These are phyloP conservation scores for Rugalucina vietnamica DNA, from an alignment of 2,888 invertebrate species.

Conservation along the genomic window DNA sequence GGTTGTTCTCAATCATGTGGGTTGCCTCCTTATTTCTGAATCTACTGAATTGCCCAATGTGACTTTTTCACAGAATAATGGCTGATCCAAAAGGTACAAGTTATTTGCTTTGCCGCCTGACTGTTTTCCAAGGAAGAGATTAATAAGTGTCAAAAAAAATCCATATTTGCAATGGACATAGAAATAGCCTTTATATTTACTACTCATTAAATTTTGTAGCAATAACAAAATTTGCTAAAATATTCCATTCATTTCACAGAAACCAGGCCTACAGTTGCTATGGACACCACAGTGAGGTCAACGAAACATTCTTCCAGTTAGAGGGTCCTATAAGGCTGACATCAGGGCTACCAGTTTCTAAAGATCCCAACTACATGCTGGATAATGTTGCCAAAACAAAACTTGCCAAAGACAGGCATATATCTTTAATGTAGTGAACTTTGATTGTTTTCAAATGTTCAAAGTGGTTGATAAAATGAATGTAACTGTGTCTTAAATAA, in stretches of 20 bases:
- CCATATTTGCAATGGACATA: too few relatives aligned
- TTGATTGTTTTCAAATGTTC: too few relatives aligned
- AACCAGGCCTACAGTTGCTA: constrained; percentile 70
- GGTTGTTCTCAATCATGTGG: too few relatives aligned
- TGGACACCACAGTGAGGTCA: constrained; percentile 64
- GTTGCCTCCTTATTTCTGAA: too few relatives aligned
- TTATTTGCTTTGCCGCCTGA: too few relatives aligned
- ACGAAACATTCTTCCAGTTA: constrained; percentile 72
- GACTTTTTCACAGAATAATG: too few relatives aligned
- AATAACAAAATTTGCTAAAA: neutral
- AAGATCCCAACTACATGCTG: constrained; percentile 63
- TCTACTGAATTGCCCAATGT: too few relatives aligned
- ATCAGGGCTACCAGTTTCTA: constrained; percentile 62
- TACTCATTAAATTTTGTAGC: neutral
- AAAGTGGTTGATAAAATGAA: too few relatives aligned
- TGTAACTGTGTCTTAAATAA: too few relatives aligned
- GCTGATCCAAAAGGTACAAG: too few relatives aligned
- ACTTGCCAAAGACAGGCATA: constrained; percentile 55
- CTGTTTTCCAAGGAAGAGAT: too few relatives aligned
- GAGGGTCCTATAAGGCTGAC: constrained; percentile 39
- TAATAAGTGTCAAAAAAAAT: too few relatives aligned
- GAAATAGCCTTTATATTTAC: neutral
- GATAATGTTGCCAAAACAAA: constrained; percentile 63
- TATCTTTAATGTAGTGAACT: constrained; percentile 45
- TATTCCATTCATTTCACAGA: constrained; percentile 49